phyloP scores from a whole-genome alignment of 2,797 vertebrate species.

The Poliocrania exsul region DNA sequence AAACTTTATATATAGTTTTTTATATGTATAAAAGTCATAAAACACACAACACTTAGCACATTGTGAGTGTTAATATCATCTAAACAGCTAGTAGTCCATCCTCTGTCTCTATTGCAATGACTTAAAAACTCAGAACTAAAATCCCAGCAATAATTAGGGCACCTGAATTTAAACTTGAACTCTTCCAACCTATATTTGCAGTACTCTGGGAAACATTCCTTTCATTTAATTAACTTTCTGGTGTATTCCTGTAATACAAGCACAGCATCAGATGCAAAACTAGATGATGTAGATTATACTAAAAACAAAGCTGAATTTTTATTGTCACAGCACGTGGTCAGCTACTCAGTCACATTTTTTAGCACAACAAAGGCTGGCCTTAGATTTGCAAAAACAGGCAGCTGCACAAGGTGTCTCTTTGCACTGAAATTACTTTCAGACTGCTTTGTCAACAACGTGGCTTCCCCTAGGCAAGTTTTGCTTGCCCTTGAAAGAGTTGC shows the following conservation, averaged over 20 bases:
- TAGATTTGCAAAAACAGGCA: not conserved
- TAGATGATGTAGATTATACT: not conserved
- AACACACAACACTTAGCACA: not conserved
- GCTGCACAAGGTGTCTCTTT: slow-evolving; percentile 11
- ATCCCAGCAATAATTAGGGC: not conserved
- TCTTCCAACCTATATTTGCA: not conserved
- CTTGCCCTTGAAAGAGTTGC: slow-evolving; percentile 47
- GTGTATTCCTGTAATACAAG: not conserved
- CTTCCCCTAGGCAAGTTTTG: not conserved
- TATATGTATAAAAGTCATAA: not conserved
- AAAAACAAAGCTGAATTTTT: not conserved
- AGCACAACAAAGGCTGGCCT: not conserved
- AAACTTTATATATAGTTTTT: not conserved
- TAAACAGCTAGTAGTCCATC: not conserved
- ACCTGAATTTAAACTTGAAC: not conserved
- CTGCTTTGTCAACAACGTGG: slow-evolving; percentile 57
- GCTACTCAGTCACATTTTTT: not conserved
- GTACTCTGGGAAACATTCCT: not conserved
- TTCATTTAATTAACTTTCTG: not conserved
- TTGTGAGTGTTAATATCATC: not conserved
- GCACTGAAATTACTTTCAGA: slow-evolving; percentile 9
- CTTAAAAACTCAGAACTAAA: not conserved
- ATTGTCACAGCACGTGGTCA: not conserved
- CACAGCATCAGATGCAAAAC: not conserved
- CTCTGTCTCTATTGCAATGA: not conserved